Evolutionary conservation across 2,888 invertebrate species (phyloP).

Genomic region (Tipula lateralis): DNA sequence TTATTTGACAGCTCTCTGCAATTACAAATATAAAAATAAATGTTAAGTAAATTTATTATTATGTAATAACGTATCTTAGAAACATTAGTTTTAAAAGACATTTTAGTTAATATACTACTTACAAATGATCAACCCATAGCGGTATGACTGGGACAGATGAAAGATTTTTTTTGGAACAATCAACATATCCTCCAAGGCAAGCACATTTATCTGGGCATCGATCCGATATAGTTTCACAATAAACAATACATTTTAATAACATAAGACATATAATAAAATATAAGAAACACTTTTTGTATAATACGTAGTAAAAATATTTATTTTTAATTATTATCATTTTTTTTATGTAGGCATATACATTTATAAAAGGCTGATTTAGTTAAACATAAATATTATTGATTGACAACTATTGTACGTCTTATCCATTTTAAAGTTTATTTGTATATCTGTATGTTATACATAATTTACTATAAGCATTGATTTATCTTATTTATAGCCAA

Average conservation of each 20-base stretch:
- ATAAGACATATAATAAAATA: not conserved
- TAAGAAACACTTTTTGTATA: conserved; percentile 11
- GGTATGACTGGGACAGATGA: conserved; percentile 68
- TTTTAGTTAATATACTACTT: conserved; percentile 50
- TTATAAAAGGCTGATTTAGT: not conserved
- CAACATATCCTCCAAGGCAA: conserved; percentile 68
- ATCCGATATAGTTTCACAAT: conserved; percentile 37
- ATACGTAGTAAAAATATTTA: not conserved
- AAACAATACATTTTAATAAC: not conserved
- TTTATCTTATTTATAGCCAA: not conserved
- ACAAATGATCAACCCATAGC: conserved; percentile 71
- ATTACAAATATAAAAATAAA: conserved; percentile 34
- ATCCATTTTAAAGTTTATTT: not conserved
- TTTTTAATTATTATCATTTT: conserved; percentile 19
- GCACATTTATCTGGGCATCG: conserved; percentile 64
- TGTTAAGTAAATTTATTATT: not conserved
- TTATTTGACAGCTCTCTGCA: conserved; percentile 57
- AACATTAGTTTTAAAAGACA: not conserved
- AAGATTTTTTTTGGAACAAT: conserved; percentile 69
- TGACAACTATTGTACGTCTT: not conserved
- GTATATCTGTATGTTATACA: not conserved
- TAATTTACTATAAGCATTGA: not conserved
- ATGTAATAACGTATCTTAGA: not conserved
- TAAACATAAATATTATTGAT: conserved; percentile 13
- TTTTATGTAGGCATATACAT: not conserved